These are phyloP conservation scores for Phalloptychus januarius DNA, from an alignment of 2,797 vertebrate genomes.

Conservation along the genomic window DNA sequence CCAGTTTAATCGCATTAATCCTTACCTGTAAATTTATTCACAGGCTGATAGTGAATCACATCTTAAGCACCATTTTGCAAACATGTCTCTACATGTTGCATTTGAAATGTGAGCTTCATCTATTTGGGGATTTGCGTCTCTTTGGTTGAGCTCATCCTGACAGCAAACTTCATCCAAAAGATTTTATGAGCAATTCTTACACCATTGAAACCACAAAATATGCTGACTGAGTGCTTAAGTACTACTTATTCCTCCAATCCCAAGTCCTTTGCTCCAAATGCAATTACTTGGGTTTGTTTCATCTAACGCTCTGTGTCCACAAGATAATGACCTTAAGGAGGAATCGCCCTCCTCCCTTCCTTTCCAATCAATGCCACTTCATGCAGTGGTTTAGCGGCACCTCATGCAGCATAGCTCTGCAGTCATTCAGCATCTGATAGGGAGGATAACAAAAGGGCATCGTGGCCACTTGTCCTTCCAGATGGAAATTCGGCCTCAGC, in stretches of 20 bases:
- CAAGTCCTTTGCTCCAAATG: slow-evolving; percentile 67
- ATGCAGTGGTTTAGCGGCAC: slow-evolving; percentile 61
- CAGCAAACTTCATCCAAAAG: slow-evolving; percentile 2
- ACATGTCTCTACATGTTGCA: not conserved
- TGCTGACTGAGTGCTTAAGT: slow-evolving; percentile 38
- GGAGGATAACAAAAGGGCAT: slow-evolving; percentile 15
- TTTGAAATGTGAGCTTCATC: not conserved
- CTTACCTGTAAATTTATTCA: not conserved
- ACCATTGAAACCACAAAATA: slow-evolving; percentile 54
- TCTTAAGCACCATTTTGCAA: not conserved
- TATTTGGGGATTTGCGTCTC: not conserved
- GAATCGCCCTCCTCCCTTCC: slow-evolving; percentile 49
- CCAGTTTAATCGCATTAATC: not conserved
- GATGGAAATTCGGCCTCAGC: slow-evolving; percentile 3
- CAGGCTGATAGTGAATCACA: slow-evolving; percentile 1
- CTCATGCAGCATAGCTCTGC: slow-evolving; percentile 64
- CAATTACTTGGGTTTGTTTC: slow-evolving; percentile 71
- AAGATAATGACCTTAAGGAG: slow-evolving; percentile 72
- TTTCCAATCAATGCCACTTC: slow-evolving; percentile 70
- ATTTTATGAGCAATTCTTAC: slow-evolving; percentile 54
- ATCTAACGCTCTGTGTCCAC: slow-evolving; percentile 51
- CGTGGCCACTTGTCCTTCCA: slow-evolving; percentile 19
- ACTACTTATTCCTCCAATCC: slow-evolving; percentile 59
- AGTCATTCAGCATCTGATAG: slow-evolving; percentile 63
- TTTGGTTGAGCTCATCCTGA: not conserved